phyloP scores from a whole-genome alignment of 2,888 invertebrate genomes.

The Drosophila mayaguana region DNA sequence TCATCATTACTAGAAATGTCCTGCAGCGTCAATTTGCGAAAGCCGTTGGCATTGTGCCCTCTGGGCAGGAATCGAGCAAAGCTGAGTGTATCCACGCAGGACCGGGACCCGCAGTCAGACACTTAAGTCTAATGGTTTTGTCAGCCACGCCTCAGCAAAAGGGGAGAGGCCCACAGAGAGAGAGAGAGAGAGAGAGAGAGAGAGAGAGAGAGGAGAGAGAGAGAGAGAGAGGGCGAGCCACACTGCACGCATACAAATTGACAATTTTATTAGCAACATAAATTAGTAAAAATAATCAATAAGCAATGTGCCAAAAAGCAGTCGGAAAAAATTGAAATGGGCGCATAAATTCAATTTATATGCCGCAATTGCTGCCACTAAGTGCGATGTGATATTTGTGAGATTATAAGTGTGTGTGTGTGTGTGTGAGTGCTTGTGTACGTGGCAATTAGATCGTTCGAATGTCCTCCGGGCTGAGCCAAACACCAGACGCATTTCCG shows the following conservation, averaged over 20 bases:
- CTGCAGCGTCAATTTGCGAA: slow-evolving; percentile 78
- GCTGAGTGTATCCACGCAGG: slow-evolving; percentile 9
- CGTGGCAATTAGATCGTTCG: slow-evolving; percentile 55
- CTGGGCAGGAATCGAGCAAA: slow-evolving; percentile 31
- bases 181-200: background rate
- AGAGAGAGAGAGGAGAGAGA: background rate
- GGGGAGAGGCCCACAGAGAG: background rate
- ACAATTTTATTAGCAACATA: slow-evolving; percentile 80
- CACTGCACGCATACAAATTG: slow-evolving; percentile 77
- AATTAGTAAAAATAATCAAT: slow-evolving; percentile 80
- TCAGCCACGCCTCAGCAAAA: slow-evolving; percentile 51
- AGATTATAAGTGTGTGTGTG: background rate
- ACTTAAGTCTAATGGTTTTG: slow-evolving; percentile 77
- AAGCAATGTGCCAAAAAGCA: slow-evolving; percentile 77
- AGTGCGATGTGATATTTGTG: slow-evolving; percentile 47
- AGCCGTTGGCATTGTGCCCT: slow-evolving; percentile 75
- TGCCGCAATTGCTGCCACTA: slow-evolving; percentile 48
- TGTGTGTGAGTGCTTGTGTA: background rate
- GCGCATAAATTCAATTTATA: slow-evolving; percentile 75
- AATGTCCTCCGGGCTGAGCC: slow-evolving; percentile 11
- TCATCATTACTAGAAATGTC: slow-evolving; percentile 75
- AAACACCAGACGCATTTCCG: slow-evolving; percentile 14
- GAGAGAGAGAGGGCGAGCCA: slow-evolving; percentile 1
- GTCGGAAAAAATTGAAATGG: slow-evolving; percentile 21
- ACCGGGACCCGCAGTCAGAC: slow-evolving; percentile 57